Evolutionary conservation across 37 sponge, comb jelly and placozoan species (phyloP), one percentile per base, ranked within the genome.

Genomic region (Spongilla lacustris): DNA sequence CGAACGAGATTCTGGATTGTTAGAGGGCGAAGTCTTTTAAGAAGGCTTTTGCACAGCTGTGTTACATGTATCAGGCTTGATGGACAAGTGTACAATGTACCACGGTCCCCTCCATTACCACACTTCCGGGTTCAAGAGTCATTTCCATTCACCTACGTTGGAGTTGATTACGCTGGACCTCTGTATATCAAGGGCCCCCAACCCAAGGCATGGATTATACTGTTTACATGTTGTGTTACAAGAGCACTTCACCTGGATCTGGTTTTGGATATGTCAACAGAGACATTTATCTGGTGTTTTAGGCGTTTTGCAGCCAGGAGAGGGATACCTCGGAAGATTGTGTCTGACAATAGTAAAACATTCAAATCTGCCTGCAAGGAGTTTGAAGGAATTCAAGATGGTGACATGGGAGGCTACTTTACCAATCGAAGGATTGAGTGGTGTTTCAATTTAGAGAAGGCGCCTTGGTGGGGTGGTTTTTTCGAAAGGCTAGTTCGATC

Each of bases 401-500:
- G 84, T 29, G 30, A 78, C 49, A 36, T 83, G 0, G 78, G 89
- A 84, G 21, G 19, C 22, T 67, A 67, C 19, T 67, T 22, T 67
- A 67, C 3, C 41, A 41, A 41, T 41, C 41, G 41, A 41, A 41
- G 41, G 41, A 89, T 69, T n/a, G n/a, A n/a, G n/a, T n/a, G n/a
- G n/a, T n/a, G n/a, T n/a, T n/a, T n/a, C n/a, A n/a, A n/a, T n/a
- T 70, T 88, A 2, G 83, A 81, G 50, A 88, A 76, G 72, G 82
- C 82, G 0, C 82, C 88, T 9, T 88, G 88, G 88, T 88, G 89
- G 89, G 84, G 89, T n/a, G 84, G 84, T 71, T 38, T 89, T 19
- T 89, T 89, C 68, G 80, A 89, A 37, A 23, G 84, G 68, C 27
- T 89, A 75, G 37, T 89, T 25, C 35, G 36, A 29, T 84, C 79